Conservation (phyloP, 1,140 invertebrate species). For the Pantala flavescens region DNA sequence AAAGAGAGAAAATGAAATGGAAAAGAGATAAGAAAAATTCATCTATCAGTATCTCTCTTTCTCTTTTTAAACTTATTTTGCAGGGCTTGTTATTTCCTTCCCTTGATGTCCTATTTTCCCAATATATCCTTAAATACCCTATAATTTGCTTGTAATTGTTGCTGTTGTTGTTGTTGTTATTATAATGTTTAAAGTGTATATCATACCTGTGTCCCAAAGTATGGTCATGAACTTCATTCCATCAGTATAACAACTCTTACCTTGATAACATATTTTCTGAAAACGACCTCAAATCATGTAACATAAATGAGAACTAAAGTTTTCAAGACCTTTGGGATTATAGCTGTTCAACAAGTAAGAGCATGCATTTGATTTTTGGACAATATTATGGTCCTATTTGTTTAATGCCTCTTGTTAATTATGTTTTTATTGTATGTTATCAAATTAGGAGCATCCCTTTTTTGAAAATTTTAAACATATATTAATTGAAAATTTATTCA, state of each 20-base stretch:
- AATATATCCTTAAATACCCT: background rate
- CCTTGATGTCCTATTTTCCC: background rate
- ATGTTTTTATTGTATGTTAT: background rate
- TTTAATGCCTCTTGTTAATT: background rate
- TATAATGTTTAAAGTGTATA: background rate
- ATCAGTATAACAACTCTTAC: background rate
- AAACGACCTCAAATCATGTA: background rate
- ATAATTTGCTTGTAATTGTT: constrained; percentile 10
- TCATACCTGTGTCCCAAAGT: constrained; percentile 3
- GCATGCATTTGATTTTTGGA: background rate
- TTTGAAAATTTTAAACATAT: background rate
- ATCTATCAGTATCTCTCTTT: no score
- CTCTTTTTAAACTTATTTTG: background rate
- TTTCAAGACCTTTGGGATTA: background rate
- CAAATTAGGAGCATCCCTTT: background rate
- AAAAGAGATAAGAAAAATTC: background rate
- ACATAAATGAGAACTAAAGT: background rate
- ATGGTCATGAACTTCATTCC: background rate
- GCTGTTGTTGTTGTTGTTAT: constrained; percentile 2
- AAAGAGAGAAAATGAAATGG: background rate
- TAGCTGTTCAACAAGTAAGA: background rate
- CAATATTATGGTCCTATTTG: background rate
- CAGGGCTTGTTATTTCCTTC: background rate
- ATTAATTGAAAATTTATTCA: background rate
- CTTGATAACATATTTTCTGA: background rate